Percentiles rank a stretch among this genome's conserved stretches.
Conservation (phyloP, 2,113 vertebrate species). For the Gambusia affinis region DNA sequence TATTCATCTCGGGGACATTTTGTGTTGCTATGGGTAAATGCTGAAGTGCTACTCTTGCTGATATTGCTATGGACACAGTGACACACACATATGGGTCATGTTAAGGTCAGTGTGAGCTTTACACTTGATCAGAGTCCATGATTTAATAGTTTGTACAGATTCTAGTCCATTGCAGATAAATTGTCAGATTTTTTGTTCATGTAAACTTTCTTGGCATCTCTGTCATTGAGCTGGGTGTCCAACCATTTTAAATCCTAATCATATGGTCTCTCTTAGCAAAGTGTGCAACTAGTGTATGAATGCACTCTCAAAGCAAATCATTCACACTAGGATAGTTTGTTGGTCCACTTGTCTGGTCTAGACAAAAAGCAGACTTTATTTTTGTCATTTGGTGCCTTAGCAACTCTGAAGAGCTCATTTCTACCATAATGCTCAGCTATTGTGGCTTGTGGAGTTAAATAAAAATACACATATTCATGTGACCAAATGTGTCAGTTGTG, state of each 20-base stretch:
- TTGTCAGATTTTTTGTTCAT: background rate
- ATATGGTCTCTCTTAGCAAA: background rate
- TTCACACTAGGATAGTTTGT: too few species aligned
- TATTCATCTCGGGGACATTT: background rate
- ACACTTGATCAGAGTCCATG: slow-evolving; percentile 17
- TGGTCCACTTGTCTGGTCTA: too few species aligned
- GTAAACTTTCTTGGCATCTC: slow-evolving; percentile 2
- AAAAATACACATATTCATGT: too few species aligned
- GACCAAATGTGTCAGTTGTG: too few species aligned
- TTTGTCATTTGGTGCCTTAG: too few species aligned
- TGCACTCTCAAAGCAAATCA: too few species aligned
- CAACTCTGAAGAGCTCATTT: too few species aligned
- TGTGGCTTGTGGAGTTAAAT: too few species aligned
- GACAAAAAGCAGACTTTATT: too few species aligned
- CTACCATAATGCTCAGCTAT: too few species aligned
- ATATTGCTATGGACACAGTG: slow-evolving; percentile 17
- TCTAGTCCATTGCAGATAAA: background rate
- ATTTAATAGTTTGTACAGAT: background rate
- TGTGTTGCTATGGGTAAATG: background rate
- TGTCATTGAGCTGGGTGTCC: slow-evolving; percentile 21
- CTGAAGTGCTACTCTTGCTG: background rate
- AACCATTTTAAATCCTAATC: background rate
- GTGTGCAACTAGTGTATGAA: background rate
- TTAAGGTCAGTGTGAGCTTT: slow-evolving; percentile 18
- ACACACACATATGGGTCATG: background rate